Conservation (phyloP, 1,140 invertebrate species). For the Bombus fervidus region DNA sequence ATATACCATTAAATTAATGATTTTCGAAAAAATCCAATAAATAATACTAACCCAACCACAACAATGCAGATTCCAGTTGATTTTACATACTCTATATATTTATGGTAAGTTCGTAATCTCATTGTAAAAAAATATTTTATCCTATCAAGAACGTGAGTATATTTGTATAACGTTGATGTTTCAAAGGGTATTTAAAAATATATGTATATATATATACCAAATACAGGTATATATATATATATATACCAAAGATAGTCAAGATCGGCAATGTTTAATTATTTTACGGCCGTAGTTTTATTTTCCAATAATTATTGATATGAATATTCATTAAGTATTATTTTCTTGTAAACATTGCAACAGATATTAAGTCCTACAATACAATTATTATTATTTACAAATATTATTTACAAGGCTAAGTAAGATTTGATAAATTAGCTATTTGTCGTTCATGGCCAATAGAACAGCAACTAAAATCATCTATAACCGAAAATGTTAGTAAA, state of each 20-base stretch:
- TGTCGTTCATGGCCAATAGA: not conserved
- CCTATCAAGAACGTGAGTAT: not conserved
- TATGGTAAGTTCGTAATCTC: conserved; percentile 54
- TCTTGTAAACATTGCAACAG: not conserved
- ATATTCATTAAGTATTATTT: not conserved
- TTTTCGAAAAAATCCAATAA: conserved; percentile 28
- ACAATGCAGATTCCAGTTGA: conserved; percentile 72
- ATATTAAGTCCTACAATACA: not conserved
- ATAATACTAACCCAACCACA: conserved; percentile 71
- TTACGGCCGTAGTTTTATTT: no score
- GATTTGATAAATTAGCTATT: not conserved
- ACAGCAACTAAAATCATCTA: not conserved
- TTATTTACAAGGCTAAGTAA: not conserved
- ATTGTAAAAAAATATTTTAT: conserved; percentile 38
- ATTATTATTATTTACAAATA: not conserved
- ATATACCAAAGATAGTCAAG: not conserved
- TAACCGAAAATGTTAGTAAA: not conserved
- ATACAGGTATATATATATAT: not conserved
- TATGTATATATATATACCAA: not conserved
- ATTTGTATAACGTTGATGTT: not conserved
- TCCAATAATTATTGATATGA: not conserved
- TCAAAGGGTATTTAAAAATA: not conserved
- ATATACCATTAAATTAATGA: conserved; percentile 12
- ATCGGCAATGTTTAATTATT: not conserved
- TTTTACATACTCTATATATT: conserved; percentile 73